Conservation (phyloP, 2,888 invertebrate species). For the Brachylomia viminalis region DNA sequence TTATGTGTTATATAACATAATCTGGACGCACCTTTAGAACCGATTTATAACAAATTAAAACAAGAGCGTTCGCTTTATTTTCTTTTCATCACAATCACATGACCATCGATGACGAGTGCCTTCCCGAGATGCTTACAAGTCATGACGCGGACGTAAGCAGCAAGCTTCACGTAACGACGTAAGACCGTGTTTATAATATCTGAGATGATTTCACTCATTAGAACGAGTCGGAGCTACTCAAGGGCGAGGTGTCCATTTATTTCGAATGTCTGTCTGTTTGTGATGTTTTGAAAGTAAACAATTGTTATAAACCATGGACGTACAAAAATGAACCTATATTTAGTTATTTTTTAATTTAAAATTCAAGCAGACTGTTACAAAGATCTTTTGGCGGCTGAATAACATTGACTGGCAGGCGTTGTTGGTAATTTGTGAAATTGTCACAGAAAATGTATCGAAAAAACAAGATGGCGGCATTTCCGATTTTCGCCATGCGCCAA, state of each 20-base stretch:
- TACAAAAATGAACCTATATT: too few species aligned
- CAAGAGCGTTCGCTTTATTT: conserved; percentile 12
- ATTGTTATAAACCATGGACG: background rate
- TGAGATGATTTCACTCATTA: conserved; percentile 58
- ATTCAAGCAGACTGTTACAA: too few species aligned
- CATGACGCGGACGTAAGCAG: conserved; percentile 55
- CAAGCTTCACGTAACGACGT: conserved; percentile 39
- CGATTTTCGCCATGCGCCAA: background rate
- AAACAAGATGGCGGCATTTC: background rate
- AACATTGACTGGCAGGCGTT: too few species aligned
- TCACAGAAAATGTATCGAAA: background rate
- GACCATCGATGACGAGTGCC: conserved; percentile 12
- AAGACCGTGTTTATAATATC: conserved; percentile 44
- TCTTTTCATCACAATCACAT: conserved; percentile 15
- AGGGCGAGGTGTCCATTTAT: conserved; percentile 36
- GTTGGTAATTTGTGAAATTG: background rate
- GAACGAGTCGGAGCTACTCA: conserved; percentile 15
- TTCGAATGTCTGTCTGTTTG: conserved; percentile 6
- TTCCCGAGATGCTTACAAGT: conserved; percentile 4
- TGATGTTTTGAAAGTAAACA: conserved; percentile 27
- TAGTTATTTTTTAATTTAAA: background rate
- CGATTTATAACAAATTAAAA: too few species aligned
- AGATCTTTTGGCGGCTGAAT: too few species aligned
- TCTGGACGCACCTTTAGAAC: too few species aligned
- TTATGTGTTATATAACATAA: too few species aligned